Evolutionary conservation across 2,888 invertebrate genomes (phyloP).

Genomic region (Philonicus albiceps): DNA sequence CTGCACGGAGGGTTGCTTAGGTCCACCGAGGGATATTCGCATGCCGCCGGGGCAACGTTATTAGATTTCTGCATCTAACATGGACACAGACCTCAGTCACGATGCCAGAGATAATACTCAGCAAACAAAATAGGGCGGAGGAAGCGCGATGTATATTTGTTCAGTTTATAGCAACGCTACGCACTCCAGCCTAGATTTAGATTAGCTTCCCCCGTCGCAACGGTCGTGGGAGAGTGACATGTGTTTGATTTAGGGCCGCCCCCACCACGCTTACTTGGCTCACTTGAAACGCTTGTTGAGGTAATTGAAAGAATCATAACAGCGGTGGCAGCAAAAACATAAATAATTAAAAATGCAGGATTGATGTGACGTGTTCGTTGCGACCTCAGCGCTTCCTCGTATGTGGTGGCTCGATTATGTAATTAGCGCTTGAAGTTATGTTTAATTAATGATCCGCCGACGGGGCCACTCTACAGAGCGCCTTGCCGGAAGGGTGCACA

Average conservation of each 20-base stretch:
- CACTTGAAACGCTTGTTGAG: background rate
- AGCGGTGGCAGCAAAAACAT: background rate
- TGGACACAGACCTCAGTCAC: background rate
- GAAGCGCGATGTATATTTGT: background rate
- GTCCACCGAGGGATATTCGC: slow-evolving; percentile 17
- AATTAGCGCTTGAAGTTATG: slow-evolving; percentile 27
- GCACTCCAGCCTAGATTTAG: background rate
- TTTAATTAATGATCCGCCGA: slow-evolving; percentile 32
- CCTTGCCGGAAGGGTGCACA: background rate
- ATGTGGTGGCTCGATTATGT: slow-evolving; percentile 5
- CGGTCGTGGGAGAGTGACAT: slow-evolving; percentile 39
- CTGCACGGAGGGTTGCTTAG: background rate
- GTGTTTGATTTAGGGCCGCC: slow-evolving; percentile 34
- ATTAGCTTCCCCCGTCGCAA: background rate
- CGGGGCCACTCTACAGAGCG: background rate
- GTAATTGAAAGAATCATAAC: slow-evolving; percentile 8
- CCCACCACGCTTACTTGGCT: background rate
- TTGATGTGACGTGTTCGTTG: background rate
- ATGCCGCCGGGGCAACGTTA: background rate
- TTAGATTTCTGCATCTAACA: slow-evolving; percentile 24
- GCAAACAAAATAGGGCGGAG: background rate
- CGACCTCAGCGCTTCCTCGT: background rate
- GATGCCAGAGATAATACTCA: background rate
- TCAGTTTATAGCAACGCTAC: background rate
- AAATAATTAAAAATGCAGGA: slow-evolving; percentile 32